Conservation (phyloP, 1,140 invertebrate genomes). For the Penaeus indicus region DNA sequence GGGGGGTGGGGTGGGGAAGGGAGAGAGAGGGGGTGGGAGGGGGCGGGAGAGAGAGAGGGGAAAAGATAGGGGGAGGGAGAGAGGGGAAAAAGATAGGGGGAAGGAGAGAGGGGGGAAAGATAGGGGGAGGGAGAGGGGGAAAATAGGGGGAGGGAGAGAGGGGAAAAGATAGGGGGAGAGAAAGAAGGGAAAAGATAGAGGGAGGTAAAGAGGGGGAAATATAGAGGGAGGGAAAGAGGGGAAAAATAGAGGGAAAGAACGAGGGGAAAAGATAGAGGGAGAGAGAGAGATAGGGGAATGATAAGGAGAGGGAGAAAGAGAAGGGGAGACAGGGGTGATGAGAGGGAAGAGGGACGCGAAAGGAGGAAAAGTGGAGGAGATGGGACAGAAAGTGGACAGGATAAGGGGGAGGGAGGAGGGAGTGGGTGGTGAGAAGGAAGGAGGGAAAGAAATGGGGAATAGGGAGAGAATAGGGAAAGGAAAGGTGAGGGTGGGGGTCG, state of each 20-base stretch:
- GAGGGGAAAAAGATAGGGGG: background rate
- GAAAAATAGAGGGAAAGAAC: background rate
- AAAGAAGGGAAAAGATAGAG: too few species aligned
- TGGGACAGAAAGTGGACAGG: background rate
- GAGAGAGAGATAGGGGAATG: too few species aligned
- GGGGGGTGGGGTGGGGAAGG: background rate
- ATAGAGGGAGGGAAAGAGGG: too few species aligned
- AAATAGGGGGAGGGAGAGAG: background rate
- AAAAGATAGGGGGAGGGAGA: background rate
- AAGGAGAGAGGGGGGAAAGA: background rate
- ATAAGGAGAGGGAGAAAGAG: background rate
- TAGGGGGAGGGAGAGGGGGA: background rate
- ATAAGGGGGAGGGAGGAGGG: too few species aligned
- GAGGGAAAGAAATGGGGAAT: too few species aligned
- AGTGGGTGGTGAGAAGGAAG: too few species aligned
- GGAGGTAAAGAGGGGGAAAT: too few species aligned
- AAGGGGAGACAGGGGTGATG: background rate
- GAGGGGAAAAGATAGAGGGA: background rate
- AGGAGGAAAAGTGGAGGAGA: background rate
- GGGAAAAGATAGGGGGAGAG: background rate
- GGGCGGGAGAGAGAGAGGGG: background rate
- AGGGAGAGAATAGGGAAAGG: too few species aligned
- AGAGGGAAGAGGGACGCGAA: too few species aligned
- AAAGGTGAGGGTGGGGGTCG: too few species aligned
- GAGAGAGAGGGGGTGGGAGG: too few species aligned